Conservation (phyloP, 2,888 invertebrate species). For the Clepsis dumicolana region DNA sequence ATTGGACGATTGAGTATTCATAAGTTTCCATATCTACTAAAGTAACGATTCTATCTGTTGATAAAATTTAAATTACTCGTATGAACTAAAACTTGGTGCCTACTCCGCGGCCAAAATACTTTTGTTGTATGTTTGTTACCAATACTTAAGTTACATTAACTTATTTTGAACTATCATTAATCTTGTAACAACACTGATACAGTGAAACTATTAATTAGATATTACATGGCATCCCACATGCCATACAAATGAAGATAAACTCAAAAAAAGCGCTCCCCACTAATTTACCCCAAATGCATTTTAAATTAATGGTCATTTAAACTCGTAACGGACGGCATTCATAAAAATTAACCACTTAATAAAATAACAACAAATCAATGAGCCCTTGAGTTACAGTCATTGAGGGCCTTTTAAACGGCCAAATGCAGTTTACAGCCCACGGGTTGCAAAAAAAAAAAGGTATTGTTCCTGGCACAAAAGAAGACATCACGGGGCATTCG, state of each 20-base stretch:
- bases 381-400: slow-evolving; percentile 71
- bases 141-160: background rate
- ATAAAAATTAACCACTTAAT: slow-evolving; percentile 76
- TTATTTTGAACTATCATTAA: slow-evolving; percentile 8
- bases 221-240: slow-evolving; percentile 27
- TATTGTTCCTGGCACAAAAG: slow-evolving; percentile 79
- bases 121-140: background rate
- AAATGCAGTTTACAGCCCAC: slow-evolving; percentile 66
- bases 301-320: slow-evolving; percentile 61
- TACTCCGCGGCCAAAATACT: no score
- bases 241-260: slow-evolving; percentile 35
- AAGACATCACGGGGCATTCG: slow-evolving; percentile 76
- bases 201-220: slow-evolving; percentile 18
- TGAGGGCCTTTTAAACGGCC: slow-evolving; percentile 66
- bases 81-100: no score
- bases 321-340: slow-evolving; percentile 62
- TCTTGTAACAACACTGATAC: background rate
- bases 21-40: background rate
- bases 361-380: slow-evolving; percentile 73
- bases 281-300: slow-evolving; percentile 56
- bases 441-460: slow-evolving; percentile 72
- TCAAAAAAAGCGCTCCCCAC: slow-evolving; percentile 46
- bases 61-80: background rate
- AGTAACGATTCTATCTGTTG: background rate
- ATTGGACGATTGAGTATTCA: slow-evolving; percentile 22